A percentile compares a stretch with the other conserved stretches of the same genome.
Conservation (phyloP, 1,140 invertebrate genomes). For the Diachasma alloeum region DNA sequence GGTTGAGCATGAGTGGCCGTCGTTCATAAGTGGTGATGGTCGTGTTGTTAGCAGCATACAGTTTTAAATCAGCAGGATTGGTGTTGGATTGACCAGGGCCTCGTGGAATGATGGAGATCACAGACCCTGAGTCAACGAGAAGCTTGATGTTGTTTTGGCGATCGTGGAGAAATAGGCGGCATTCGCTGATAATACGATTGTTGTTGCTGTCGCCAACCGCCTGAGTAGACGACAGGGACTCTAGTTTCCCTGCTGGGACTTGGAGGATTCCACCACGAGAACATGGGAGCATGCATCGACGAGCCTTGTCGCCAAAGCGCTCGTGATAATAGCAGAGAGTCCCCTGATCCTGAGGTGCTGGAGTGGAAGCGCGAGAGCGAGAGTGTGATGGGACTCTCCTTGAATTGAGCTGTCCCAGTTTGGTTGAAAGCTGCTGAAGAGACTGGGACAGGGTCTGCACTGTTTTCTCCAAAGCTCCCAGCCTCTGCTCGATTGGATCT, state of each 20-base stretch:
- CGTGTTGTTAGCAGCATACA: slow-evolving; percentile 28
- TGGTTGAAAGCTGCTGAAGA: neutral
- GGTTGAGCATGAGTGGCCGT: neutral
- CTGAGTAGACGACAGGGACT: neutral
- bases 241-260: slow-evolving; percentile 23
- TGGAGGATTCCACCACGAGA: neutral
- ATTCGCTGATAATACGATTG: slow-evolving; percentile 5
- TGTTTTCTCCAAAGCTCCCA: neutral
- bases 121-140: slow-evolving; percentile 24
- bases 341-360: neutral
- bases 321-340: slow-evolving; percentile 19
- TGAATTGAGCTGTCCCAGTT: neutral
- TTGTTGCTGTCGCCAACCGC: slow-evolving; percentile 10
- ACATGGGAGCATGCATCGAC: slow-evolving; percentile 19
- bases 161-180: slow-evolving; percentile 16
- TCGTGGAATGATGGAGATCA: slow-evolving; percentile 22
- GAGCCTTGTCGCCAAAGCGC: slow-evolving; percentile 3
- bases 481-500: neutral
- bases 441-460: neutral
- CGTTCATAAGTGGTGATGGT: slow-evolving; percentile 22
- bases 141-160: neutral
- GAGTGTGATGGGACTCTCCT: neutral
- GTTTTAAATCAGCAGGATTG: neutral
- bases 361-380: neutral
- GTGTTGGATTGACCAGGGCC: neutral